These are phyloP conservation scores for Eupithecia tripunctaria DNA, from an alignment of 2,888 invertebrate genomes.

Conservation along the genomic window DNA sequence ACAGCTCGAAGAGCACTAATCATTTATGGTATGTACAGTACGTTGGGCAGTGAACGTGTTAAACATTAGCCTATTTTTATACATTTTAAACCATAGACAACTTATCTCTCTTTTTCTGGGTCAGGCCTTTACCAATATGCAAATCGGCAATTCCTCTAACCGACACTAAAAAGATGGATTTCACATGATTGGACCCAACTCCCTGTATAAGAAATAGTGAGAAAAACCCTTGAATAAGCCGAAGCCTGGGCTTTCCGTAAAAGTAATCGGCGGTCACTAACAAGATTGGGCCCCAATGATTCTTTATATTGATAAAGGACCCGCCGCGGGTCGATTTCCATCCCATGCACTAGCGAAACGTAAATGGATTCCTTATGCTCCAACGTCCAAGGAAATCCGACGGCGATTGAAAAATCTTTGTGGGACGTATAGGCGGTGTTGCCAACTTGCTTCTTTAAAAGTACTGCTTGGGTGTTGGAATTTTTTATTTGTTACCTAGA, in stretches of 20 bases:
- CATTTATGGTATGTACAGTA: no score
- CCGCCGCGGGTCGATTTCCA: conserved; percentile 55
- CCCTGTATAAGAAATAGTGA: not conserved
- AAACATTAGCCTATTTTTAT: not conserved
- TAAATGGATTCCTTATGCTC: conserved; percentile 64
- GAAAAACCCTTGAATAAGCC: conserved; percentile 20
- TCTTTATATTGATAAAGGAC: conserved; percentile 39
- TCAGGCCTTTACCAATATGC: not conserved
- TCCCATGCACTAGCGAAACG: conserved; percentile 53
- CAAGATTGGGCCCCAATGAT: conserved; percentile 18
- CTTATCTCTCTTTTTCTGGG: not conserved
- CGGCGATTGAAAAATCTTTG: conserved; percentile 75
- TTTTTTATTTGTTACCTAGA: not conserved
- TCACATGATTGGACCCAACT: not conserved
- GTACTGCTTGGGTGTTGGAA: not conserved
- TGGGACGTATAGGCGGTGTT: conserved; percentile 54
- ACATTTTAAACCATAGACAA: not conserved
- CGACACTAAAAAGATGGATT: not conserved
- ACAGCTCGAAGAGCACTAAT: no score
- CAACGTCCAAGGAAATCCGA: conserved; percentile 69
- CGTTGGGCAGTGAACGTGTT: not conserved
- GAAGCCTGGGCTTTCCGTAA: conserved; percentile 32
- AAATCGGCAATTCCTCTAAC: not conserved
- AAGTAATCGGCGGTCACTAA: conserved; percentile 24
- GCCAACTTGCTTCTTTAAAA: conserved; percentile 1